Percentiles rank a stretch among this genome's conserved stretches.
Evolutionary conservation across 2,888 invertebrate species (phyloP).

Genomic region (Cantharis rustica): DNA sequence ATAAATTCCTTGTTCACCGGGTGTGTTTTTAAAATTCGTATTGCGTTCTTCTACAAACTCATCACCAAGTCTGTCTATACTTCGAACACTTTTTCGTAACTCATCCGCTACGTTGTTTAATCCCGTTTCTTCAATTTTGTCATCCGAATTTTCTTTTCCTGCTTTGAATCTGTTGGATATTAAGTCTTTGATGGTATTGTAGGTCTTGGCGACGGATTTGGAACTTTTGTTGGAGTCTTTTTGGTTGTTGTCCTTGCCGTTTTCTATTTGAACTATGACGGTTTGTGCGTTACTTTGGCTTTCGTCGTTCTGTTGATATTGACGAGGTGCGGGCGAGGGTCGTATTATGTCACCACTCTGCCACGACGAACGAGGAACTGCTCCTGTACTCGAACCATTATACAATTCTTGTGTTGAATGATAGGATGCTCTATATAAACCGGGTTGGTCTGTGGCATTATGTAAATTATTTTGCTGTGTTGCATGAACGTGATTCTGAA

Average conservation of each 20-base stretch:
- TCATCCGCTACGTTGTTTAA: constrained; percentile 69
- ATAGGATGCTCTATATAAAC: constrained; percentile 61
- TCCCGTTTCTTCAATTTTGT: constrained; percentile 63
- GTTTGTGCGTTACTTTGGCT: constrained; percentile 50
- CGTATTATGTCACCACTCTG: constrained; percentile 45
- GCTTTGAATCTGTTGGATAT: constrained; percentile 79
- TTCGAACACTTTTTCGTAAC: constrained; percentile 47
- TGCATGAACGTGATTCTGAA: constrained; percentile 56
- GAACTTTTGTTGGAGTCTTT: constrained; percentile 62
- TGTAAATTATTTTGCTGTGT: constrained; percentile 56
- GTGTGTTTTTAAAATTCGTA: constrained; percentile 53
- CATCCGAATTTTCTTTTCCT: constrained; percentile 62
- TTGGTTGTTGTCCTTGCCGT: constrained; percentile 62
- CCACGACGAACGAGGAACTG: constrained; percentile 52
- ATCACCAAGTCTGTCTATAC: constrained; percentile 46
- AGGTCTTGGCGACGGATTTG: constrained; percentile 77
- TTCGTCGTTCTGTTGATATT: constrained; percentile 46
- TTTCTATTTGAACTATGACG: constrained; percentile 65
- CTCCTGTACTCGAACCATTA: constrained; percentile 50
- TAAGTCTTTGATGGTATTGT: constrained; percentile 82
- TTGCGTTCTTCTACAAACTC: constrained; percentile 56
- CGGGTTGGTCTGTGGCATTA: constrained; percentile 56
- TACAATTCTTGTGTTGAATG: constrained; percentile 61
- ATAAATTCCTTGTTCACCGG: constrained; percentile 64
- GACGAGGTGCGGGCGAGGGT: constrained; percentile 45